These are phyloP conservation scores for Ectemnius continuus DNA, from an alignment of 2,888 invertebrate genomes.

Conservation along the genomic window DNA sequence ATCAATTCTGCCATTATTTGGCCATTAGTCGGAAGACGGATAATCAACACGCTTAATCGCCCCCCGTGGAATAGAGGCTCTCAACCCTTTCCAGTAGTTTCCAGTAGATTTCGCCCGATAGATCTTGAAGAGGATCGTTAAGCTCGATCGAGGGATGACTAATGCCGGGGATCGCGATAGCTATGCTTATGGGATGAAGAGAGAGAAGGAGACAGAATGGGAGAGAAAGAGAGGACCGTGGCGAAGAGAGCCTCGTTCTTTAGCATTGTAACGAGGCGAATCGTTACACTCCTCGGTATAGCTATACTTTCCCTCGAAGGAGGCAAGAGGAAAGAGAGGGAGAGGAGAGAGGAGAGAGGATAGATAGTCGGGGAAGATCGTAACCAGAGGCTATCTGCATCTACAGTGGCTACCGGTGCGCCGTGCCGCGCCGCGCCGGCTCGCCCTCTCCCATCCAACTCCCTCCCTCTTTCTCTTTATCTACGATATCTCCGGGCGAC, in stretches of 20 bases:
- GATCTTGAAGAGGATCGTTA: conserved; percentile 43
- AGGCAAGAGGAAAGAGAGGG: background rate
- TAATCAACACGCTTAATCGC: too few species aligned
- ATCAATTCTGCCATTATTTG: too few species aligned
- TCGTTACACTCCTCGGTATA: conserved; percentile 58
- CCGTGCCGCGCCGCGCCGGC: background rate
- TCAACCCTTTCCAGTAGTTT: too few species aligned
- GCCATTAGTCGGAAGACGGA: too few species aligned
- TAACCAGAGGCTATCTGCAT: conserved; percentile 63
- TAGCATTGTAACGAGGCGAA: conserved; percentile 59
- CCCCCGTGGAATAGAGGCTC: too few species aligned
- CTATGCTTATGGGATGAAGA: conserved; percentile 8
- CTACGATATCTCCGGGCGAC: conserved; percentile 29
- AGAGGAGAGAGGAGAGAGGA: background rate
- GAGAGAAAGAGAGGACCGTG: conserved; percentile 34
- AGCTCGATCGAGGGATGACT: conserved; percentile 53
- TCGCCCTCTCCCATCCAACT: conserved; percentile 51
- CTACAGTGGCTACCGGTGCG: conserved; percentile 60
- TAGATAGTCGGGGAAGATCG: conserved; percentile 36
- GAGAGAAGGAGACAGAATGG: too few species aligned
- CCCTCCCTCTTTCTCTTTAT: conserved; percentile 47
- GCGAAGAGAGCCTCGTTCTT: conserved; percentile 43
- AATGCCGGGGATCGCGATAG: conserved; percentile 49
- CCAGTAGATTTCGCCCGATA: too few species aligned
- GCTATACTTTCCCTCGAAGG: conserved; percentile 7